Conservation (phyloP, 2,113 vertebrate genomes). For the Corythornis vintsioides region DNA sequence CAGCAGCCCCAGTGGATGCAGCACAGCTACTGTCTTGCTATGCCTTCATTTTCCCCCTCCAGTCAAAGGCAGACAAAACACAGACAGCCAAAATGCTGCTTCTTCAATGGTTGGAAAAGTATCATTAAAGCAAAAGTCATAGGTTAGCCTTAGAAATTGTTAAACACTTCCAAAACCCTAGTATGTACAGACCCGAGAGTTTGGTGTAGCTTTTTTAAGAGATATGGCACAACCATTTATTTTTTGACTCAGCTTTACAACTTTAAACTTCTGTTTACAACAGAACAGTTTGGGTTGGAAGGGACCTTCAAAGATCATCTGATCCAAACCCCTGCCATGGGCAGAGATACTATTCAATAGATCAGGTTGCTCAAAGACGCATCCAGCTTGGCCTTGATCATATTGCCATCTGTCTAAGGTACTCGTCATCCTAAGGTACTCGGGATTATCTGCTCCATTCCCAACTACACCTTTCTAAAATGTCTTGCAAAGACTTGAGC, state of each 20-base stretch:
- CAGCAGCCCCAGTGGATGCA: not conserved
- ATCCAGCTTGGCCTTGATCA: not conserved
- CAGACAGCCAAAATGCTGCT: not conserved
- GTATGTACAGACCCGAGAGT: not conserved
- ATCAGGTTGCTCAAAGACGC: not conserved
- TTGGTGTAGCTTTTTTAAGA: not conserved
- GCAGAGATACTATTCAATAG: not conserved
- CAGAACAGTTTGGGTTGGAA: not conserved
- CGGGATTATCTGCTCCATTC: not conserved
- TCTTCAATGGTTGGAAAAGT: not conserved
- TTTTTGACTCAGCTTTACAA: not conserved
- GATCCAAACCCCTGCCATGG: not conserved
- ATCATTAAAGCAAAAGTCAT: not conserved
- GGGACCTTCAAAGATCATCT: not conserved
- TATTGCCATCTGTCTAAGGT: not conserved
- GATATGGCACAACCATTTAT: not conserved
- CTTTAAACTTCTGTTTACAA: not conserved
- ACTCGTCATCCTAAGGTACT: not conserved
- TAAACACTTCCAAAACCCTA: not conserved
- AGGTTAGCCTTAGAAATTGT: not conserved
- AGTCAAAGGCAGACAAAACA: not conserved
- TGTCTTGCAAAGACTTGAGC: not conserved
- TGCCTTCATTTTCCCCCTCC: not conserved
- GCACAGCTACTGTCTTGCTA: not conserved
- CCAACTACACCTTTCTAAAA: not conserved